phyloP scores from a whole-genome alignment of 2,797 vertebrate species.

The Intellagama lesueurii region DNA sequence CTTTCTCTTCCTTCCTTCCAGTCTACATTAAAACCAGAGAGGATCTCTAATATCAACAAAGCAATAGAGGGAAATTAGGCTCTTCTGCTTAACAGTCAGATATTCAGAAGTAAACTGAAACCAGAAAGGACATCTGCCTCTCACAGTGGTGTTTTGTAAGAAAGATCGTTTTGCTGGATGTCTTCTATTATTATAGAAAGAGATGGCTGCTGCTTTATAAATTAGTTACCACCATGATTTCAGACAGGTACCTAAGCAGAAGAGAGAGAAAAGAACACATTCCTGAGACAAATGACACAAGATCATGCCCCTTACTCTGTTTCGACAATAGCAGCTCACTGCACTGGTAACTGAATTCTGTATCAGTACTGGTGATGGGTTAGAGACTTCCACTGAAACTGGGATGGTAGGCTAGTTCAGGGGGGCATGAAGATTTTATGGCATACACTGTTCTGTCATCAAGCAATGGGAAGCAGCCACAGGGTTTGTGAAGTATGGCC shows the following conservation, averaged over 20 bases:
- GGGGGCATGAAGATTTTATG: not conserved
- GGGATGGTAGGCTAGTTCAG: not conserved
- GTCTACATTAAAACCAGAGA: constrained; percentile 60
- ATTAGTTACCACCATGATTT: not conserved
- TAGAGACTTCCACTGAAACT: not conserved
- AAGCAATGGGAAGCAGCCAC: not conserved
- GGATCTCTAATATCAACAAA: constrained; percentile 55
- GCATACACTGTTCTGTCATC: not conserved
- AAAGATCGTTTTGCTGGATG: constrained; percentile 20
- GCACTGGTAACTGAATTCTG: not conserved
- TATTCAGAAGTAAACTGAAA: constrained; percentile 66
- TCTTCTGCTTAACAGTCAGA: constrained; percentile 67
- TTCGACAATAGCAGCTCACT: not conserved
- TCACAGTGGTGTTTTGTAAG: constrained; percentile 49
- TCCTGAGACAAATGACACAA: not conserved
- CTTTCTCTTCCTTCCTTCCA: constrained; percentile 15
- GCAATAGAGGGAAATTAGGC: constrained; percentile 63
- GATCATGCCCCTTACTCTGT: not conserved
- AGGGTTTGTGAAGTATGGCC: not conserved
- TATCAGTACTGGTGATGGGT: not conserved
- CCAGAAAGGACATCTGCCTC: constrained; percentile 63
- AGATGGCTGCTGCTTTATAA: not conserved
- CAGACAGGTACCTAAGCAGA: not conserved
- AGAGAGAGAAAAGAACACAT: not conserved
- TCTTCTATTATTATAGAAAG: not conserved